Percentiles rank a stretch among this genome's conserved stretches.
phyloP scores from a whole-genome alignment of 2,113 vertebrate genomes.

The Vulpes ferrilata region DNA sequence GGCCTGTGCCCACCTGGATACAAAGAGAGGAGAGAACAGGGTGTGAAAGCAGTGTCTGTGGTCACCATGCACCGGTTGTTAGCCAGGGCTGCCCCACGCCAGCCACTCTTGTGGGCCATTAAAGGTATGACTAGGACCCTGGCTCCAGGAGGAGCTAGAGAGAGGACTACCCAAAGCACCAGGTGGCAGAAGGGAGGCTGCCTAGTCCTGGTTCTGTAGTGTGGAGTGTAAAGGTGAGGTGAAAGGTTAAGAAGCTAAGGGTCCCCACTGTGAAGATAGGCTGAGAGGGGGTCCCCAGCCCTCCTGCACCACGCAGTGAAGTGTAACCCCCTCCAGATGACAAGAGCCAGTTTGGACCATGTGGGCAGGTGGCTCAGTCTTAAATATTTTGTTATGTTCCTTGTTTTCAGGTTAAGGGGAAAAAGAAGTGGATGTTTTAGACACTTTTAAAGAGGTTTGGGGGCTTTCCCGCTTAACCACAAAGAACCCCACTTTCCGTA shows the following conservation, averaged over 20 bases:
- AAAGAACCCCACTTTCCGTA: neutral
- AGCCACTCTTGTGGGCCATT: fast-evolving
- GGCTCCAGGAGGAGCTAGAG: neutral
- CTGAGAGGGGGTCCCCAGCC: neutral
- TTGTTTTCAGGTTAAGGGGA: neutral
- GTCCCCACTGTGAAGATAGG: neutral
- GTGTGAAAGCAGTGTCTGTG: neutral
- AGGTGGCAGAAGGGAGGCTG: neutral
- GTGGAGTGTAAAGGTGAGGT: neutral
- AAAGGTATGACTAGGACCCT: neutral
- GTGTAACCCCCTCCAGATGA: neutral
- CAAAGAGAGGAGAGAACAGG: neutral
- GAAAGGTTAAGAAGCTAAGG: neutral
- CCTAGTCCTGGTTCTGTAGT: neutral
- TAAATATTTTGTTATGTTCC: neutral
- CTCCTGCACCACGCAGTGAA: neutral
- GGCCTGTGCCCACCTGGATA: neutral
- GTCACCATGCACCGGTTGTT: fast-evolving
- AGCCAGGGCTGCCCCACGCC: neutral
- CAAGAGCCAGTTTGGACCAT: neutral
- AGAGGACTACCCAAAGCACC: neutral
- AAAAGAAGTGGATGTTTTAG: neutral
- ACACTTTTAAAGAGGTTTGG: neutral
- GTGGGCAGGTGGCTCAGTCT: neutral
- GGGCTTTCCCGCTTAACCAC: neutral